Percentiles rank a stretch among this genome's conserved stretches.
Evolutionary conservation across 2,888 invertebrate genomes (phyloP).

Genomic region (Parelbella ahira): DNA sequence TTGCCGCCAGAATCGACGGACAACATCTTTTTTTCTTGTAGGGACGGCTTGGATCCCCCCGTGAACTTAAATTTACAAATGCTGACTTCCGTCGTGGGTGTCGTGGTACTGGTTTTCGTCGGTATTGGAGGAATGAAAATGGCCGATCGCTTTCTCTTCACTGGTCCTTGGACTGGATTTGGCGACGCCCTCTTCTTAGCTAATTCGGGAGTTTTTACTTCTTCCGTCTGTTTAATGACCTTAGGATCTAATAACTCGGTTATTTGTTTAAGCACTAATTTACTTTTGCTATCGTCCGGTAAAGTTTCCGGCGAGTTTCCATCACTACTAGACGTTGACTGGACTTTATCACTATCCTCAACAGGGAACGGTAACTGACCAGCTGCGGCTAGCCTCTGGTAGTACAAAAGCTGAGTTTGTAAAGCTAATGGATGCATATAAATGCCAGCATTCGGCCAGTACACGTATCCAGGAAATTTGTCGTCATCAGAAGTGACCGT

Average conservation of each 20-base stretch:
- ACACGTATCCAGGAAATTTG: conserved; percentile 80
- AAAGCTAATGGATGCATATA: conserved; percentile 87
- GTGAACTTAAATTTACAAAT: conserved; percentile 97
- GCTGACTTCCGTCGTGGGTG: conserved; percentile 91
- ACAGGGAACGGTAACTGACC: conserved; percentile 61
- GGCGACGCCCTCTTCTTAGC: conserved; percentile 66
- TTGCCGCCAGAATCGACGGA: conserved; percentile 95
- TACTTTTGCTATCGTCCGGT: conserved; percentile 65
- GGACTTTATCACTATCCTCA: conserved; percentile 50
- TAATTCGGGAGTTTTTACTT: conserved; percentile 54
- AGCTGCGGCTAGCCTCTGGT: conserved; percentile 85
- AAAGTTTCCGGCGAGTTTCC: conserved; percentile 45
- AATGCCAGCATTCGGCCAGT: conserved; percentile 86
- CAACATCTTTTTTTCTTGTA: conserved; percentile 95
- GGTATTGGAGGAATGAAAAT: conserved; percentile 92
- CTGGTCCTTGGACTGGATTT: conserved; percentile 61
- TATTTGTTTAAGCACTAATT: conserved; percentile 70
- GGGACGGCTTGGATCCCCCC: conserved; percentile 92
- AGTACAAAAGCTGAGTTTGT: conserved; percentile 86
- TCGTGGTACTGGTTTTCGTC: conserved; percentile 84
- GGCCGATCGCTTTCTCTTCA: conserved; percentile 89
- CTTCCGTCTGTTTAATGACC: conserved; percentile 62
- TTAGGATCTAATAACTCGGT: conserved; percentile 70
- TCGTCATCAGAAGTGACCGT: conserved; percentile 59
- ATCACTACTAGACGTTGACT: conserved; percentile 57